Conservation (phyloP, 2,888 invertebrate species). For the Allolobophora icterica region DNA sequence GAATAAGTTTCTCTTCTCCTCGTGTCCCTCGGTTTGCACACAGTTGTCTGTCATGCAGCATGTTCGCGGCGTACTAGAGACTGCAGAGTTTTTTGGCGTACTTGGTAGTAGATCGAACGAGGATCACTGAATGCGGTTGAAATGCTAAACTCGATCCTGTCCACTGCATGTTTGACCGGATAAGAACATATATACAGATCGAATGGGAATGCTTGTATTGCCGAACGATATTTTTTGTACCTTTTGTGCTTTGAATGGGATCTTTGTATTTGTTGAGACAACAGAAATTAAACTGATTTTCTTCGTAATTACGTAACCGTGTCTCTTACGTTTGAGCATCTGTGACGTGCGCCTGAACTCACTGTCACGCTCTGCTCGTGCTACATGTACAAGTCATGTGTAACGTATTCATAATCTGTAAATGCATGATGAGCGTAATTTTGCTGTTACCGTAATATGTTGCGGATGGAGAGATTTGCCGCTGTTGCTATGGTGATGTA, state of each 20-base stretch:
- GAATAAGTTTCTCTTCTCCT: constrained; percentile 24
- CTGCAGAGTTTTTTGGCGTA: background rate
- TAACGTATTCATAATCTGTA: background rate
- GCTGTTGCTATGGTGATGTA: constrained; percentile 50
- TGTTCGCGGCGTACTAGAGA: constrained; percentile 19
- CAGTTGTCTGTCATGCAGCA: constrained; percentile 27
- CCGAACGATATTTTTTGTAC: background rate
- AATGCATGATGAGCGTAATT: background rate
- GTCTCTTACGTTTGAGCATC: background rate
- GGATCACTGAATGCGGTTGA: background rate
- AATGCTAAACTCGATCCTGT: constrained; percentile 23
- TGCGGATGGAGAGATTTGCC: constrained; percentile 11
- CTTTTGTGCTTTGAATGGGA: constrained; percentile 13
- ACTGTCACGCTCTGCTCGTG: background rate
- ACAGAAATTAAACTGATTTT: background rate
- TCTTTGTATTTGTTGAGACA: background rate
- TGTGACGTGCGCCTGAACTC: background rate
- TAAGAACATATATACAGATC: background rate
- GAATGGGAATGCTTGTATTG: constrained; percentile 29
- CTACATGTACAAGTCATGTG: background rate
- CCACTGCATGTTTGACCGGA: constrained; percentile 24
- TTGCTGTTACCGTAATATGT: background rate
- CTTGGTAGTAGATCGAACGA: background rate
- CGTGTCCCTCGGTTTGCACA: background rate
- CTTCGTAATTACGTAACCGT: background rate